These are phyloP conservation scores for Sabatieria punctata DNA, from an alignment of 2,888 invertebrate species.

Conservation along the genomic window DNA sequence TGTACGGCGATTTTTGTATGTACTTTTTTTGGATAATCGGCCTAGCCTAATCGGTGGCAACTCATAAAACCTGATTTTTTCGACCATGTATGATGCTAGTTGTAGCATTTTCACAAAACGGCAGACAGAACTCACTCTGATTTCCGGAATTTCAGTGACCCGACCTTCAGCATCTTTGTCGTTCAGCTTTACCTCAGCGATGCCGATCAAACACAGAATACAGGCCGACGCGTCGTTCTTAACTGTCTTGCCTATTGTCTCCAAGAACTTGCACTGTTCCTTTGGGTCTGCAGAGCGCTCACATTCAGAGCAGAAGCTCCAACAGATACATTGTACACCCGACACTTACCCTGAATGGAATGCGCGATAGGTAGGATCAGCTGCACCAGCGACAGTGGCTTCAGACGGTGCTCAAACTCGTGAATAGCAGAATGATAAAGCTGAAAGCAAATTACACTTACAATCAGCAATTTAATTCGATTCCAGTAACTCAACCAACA, in stretches of 20 bases:
- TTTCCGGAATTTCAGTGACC: slow-evolving; percentile 32
- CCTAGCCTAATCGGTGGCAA: too few relatives aligned
- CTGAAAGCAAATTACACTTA: too few relatives aligned
- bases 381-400: not conserved
- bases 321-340: too few relatives aligned
- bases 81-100: too few relatives aligned
- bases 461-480: too few relatives aligned
- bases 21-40: too few relatives aligned
- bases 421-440: not conserved
- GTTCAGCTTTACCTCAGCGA: slow-evolving; percentile 36
- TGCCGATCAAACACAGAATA: slow-evolving; percentile 66
- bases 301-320: too few relatives aligned
- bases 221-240: slow-evolving; percentile 67
- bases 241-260: slow-evolving; percentile 70
- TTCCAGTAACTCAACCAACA: too few relatives aligned
- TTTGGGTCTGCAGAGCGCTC: slow-evolving; percentile 53
- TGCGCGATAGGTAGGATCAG: not conserved
- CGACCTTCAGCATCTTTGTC: slow-evolving; percentile 33
- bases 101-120: too few relatives aligned
- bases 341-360: not conserved
- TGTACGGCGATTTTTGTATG: too few relatives aligned
- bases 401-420: not conserved
- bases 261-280: slow-evolving; percentile 67
- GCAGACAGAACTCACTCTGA: too few relatives aligned
- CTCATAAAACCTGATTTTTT: too few relatives aligned